A percentile compares a stretch with the other conserved stretches of the same genome.
Evolutionary conservation across 2,888 invertebrate genomes (phyloP).

Genomic region (Xanthostigma xanthostigma): DNA sequence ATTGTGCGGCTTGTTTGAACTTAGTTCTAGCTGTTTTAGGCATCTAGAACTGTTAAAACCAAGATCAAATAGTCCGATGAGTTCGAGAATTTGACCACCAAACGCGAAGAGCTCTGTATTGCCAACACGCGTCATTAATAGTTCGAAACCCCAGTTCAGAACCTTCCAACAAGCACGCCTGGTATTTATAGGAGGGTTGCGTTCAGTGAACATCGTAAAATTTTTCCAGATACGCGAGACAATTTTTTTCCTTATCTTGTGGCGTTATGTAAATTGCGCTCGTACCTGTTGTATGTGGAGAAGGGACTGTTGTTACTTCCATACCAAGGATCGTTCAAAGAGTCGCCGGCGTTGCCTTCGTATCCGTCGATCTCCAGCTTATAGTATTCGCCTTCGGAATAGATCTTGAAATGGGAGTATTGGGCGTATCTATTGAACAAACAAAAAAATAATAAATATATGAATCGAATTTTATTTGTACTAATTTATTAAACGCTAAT

Average conservation of each 20-base stretch:
- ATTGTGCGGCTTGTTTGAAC: too few relatives aligned
- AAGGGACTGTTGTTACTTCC: constrained; percentile 88
- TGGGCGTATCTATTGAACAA: constrained; percentile 57
- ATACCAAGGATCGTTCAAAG: constrained; percentile 86
- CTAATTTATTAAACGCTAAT: too few relatives aligned
- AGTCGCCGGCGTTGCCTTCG: constrained; percentile 82
- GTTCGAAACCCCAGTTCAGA: too few relatives aligned
- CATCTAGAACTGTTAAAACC: too few relatives aligned
- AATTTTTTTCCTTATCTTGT: neutral
- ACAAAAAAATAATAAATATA: neutral
- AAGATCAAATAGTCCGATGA: too few relatives aligned
- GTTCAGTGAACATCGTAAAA: neutral
- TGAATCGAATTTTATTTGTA: too few relatives aligned
- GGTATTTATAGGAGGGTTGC: neutral
- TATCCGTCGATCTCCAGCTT: constrained; percentile 85
- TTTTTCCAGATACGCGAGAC: neutral
- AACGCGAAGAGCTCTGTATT: too few relatives aligned
- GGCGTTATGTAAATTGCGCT: constrained; percentile 1
- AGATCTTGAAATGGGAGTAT: constrained; percentile 84
- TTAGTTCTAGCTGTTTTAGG: too few relatives aligned
- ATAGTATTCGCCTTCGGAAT: constrained; percentile 82
- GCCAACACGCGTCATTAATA: too few relatives aligned
- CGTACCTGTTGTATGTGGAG: constrained; percentile 77
- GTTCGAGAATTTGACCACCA: too few relatives aligned
- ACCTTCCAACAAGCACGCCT: too few relatives aligned